Base-by-base conservation (phyloP, 2,113 vertebrate species). In the Oryzias curvinotus region DNA sequence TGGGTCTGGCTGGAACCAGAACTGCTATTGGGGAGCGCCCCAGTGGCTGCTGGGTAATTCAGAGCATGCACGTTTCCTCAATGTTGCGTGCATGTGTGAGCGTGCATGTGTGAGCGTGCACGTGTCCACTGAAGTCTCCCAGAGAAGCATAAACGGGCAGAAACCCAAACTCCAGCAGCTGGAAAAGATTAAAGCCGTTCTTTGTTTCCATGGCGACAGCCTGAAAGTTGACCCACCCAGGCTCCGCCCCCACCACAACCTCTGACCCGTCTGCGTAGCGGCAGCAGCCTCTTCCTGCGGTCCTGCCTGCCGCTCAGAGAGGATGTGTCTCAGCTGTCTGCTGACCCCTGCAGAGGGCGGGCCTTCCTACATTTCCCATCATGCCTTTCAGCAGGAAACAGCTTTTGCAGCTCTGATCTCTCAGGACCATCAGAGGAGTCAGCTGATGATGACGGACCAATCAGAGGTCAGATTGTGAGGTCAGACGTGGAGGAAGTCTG, bases 281-380 rank as follows among this genome's bases (percentile, higher is more conserved):
- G 16, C 1, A 4, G 41, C 17, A 74, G 58, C 70, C 63, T 65
- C 51, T 66, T 74, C 71, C 76, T 70, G 41, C 1, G 52, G 57
- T 59, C 71, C 56, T 52, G 61, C 41, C n/a, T 0, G 52, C 13
- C 17, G 57, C 18, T 52, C 58, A 44, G 36, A 46, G 6, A 72
- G 77, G 72, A 72, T 68, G 72, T 75, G 14, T 3, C 49, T 47
- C 12, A 4, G 18, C 49, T 71, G 71, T 63, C 53, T 65, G 19
- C 47, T 46, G 62, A 56, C 65, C 18, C 15, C 46, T 4, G 65
- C 10, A 2, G 46, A 17, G 19, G 49, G 19, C 14, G 18, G 30
- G 53, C 44, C 3, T 67, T 71, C 63, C 72, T 60, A 60, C 47
- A 51, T 68, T 68, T 76, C 68, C 68, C 68, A 65, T 80, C 54